Conservation (phyloP, 1,140 invertebrate genomes). For the Thereuonema tuberculata region DNA sequence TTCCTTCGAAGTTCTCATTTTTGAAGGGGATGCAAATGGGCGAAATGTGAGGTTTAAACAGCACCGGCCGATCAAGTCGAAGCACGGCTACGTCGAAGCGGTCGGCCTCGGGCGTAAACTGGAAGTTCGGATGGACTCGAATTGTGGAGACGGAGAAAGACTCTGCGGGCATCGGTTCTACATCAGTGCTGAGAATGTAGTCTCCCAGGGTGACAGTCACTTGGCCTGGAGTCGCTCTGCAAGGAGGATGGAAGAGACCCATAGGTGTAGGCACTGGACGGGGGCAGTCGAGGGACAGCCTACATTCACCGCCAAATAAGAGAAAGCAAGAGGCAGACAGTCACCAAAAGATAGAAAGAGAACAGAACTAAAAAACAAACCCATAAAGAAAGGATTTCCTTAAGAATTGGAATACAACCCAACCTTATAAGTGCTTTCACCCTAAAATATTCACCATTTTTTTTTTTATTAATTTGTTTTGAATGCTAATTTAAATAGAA, state of each 20-base stretch:
- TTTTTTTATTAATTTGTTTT: too few species aligned
- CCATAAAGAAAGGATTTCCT: slow-evolving; percentile 6
- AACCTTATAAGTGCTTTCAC: not conserved
- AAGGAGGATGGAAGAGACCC: slow-evolving; percentile 11
- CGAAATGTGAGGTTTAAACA: slow-evolving; percentile 76
- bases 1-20: slow-evolving; percentile 74
- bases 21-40: slow-evolving; percentile 85
- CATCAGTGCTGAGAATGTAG: slow-evolving; percentile 83
- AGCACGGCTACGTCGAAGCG: slow-evolving; percentile 85
- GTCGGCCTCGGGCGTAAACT: slow-evolving; percentile 74
- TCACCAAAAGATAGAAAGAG: not conserved
- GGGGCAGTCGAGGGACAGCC: not conserved
- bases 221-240: slow-evolving; percentile 65
- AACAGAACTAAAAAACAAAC: slow-evolving; percentile 16
- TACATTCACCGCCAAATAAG: too few species aligned
- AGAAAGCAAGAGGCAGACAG: not conserved
- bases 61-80: slow-evolving; percentile 69
- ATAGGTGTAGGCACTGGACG: not conserved
- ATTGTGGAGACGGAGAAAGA: slow-evolving; percentile 79
- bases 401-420: not conserved
- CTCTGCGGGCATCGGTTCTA: slow-evolving; percentile 74
- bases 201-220: slow-evolving; percentile 84
- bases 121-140: slow-evolving; percentile 83
- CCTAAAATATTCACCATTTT: too few species aligned
- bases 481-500: too few species aligned